Evolutionary conservation across 1,140 invertebrate species (phyloP).

Genomic region (Notospermus geniculatus): DNA sequence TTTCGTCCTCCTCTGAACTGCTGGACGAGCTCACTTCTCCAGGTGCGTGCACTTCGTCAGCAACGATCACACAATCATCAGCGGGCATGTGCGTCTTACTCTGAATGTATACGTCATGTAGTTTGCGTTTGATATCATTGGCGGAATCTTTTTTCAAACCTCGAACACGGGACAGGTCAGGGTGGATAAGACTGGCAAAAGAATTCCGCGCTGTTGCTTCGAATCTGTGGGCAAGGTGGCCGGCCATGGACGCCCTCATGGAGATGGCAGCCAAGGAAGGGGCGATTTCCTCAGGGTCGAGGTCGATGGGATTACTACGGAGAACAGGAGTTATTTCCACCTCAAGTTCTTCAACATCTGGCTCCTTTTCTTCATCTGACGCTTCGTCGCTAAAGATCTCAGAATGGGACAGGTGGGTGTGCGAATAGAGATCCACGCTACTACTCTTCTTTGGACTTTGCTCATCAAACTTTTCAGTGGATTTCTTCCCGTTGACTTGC

Average conservation of each 20-base stretch:
- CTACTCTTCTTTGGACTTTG: no score
- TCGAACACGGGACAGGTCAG: background rate
- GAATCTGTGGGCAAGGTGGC: background rate
- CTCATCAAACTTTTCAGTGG: no score
- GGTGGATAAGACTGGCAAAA: slow-evolving; percentile 7
- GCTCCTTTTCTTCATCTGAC: no score
- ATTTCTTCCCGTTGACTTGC: no score
- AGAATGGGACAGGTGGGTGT: no score
- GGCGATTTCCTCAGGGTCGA: background rate
- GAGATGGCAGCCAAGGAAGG: background rate
- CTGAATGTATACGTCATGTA: background rate
- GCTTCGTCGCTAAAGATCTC: no score
- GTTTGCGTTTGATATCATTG: background rate
- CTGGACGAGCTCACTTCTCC: no score
- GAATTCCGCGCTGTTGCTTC: background rate
- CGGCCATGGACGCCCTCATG: background rate
- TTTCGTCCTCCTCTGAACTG: no score
- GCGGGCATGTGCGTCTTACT: no score
- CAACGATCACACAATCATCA: no score
- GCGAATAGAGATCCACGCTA: no score
- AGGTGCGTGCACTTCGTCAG: no score
- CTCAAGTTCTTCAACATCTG: background rate
- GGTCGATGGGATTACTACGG: background rate
- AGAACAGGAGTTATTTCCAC: slow-evolving; percentile 1
- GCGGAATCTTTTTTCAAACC: background rate